Base-by-base conservation (phyloP, 2,888 invertebrate species). In the Melikaiella ostensackeni region DNA sequence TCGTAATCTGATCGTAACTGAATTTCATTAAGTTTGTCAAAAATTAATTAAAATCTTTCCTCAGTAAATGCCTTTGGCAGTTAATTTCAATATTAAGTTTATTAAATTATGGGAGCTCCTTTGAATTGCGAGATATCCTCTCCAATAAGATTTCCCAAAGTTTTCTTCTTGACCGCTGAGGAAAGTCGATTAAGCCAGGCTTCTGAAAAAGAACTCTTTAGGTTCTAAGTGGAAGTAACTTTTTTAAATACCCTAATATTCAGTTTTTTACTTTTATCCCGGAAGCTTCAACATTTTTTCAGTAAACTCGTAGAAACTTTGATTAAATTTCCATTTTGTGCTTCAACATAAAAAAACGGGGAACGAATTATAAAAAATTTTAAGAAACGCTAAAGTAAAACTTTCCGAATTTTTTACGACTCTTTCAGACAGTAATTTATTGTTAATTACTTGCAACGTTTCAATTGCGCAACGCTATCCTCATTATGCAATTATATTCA, bases 131-230 rank as follows among this genome's bases (percentile, higher is more conserved):
- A 7, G 24, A 16, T 27, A 27, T 66, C 66, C 27, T 21, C 24
- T 42, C 24, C 66, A 66, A 66, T 66, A 66, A 66, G 42, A 21
- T 27, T 9, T n/a, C 27, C 16, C 27, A 27, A 2, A 24, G 21
- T 27, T 66, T 42, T 66, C 27, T 42, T 66, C 42, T 46, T 42
- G 27, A 8, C 27, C 24, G 64, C 24, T 42, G 42, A 46, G 42
- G 42, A 66, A 66, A 46, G 27, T 66, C 27, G 11, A 46, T 46
- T 66, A 42, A 66, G 24, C 16, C 24, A 42, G 16, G n/a, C 42
- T 66, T 66, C 27, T 46, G n/a, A 16, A 6, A 42, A 64, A 21
- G 13, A 38, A 38, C 38, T 38, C 38, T 38, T 38, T 38, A 38
- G 38, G 11, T 38, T 38, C 38, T 38, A 8, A 62, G 19, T 62